Percentiles rank a stretch among this genome's conserved stretches.
These are phyloP conservation scores for Sinocyclocheilus anshuiensis DNA, from an alignment of 2,113 vertebrate species.

Conservation along the genomic window DNA sequence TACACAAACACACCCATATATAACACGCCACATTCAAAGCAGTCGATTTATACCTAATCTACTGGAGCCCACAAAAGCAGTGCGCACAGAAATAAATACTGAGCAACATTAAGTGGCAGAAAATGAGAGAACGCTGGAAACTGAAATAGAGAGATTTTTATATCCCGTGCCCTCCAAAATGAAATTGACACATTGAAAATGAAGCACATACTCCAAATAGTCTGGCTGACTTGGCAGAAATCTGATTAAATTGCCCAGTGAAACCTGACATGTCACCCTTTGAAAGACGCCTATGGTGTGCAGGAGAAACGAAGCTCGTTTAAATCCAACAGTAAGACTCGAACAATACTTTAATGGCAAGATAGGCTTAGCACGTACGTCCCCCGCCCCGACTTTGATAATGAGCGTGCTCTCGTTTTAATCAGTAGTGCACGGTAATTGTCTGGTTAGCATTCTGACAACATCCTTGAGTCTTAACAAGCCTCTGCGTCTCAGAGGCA, in stretches of 20 bases:
- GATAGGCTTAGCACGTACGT: constrained; percentile 31
- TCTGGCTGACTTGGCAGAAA: constrained; percentile 61
- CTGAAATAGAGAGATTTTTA: constrained; percentile 33
- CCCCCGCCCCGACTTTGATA: constrained; percentile 29
- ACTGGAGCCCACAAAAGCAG: constrained; percentile 41
- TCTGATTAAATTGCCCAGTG: constrained; percentile 57
- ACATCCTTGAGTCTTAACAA: constrained; percentile 55
- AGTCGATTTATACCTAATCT: constrained; percentile 49
- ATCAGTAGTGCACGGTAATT: constrained; percentile 56
- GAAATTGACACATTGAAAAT: constrained; percentile 61
- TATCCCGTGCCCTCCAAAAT: constrained; percentile 56
- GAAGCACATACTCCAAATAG: constrained; percentile 56
- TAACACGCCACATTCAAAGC: neutral
- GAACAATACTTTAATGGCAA: neutral
- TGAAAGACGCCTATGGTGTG: constrained; percentile 21
- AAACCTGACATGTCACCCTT: constrained; percentile 62
- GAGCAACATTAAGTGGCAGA: constrained; percentile 18
- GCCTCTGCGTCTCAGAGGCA: constrained; percentile 51
- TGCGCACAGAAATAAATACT: constrained; percentile 39
- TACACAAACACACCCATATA: neutral
- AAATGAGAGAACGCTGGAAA: neutral
- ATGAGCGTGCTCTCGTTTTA: constrained; percentile 53
- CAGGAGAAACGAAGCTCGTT: neutral
- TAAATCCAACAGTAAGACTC: neutral
- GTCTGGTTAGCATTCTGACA: constrained; percentile 61